A percentile compares a stretch with the other conserved stretches of the same genome.
These are phyloP conservation scores for Tromatobia lineatoria DNA, from an alignment of 2,888 invertebrate genomes.

Conservation along the genomic window DNA sequence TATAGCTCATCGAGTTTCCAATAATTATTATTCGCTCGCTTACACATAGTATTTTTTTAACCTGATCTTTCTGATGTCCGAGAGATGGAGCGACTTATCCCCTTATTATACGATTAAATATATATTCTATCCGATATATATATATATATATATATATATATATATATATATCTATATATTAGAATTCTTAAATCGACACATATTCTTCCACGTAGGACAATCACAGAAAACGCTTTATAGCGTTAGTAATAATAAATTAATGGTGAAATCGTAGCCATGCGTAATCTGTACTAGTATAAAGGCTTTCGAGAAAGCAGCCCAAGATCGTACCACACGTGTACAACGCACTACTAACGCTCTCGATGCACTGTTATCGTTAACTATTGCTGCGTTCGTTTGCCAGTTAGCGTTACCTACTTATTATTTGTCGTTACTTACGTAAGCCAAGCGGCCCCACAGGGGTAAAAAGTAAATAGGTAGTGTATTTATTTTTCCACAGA, in stretches of 20 bases:
- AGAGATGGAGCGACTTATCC: too few relatives aligned
- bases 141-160: too few relatives aligned
- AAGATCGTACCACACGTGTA: slow-evolving; percentile 19
- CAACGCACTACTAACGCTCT: slow-evolving; percentile 2
- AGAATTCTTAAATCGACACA: too few relatives aligned
- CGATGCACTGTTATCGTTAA: slow-evolving; percentile 33
- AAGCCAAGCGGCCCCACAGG: slow-evolving; percentile 25
- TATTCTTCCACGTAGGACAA: background rate
- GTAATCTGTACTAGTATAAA: background rate
- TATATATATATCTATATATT: too few relatives aligned
- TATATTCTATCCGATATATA: too few relatives aligned
- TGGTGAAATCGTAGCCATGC: background rate
- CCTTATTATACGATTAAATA: too few relatives aligned
- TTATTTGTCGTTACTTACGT: slow-evolving; percentile 43
- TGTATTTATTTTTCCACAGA: slow-evolving; percentile 83
- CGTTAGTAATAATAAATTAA: background rate
- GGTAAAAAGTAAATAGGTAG: slow-evolving; percentile 70
- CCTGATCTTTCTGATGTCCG: too few relatives aligned
- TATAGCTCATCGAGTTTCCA: too few relatives aligned
- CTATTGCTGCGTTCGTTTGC: background rate
- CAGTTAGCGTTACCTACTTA: slow-evolving; percentile 46
- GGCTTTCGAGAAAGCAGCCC: slow-evolving; percentile 15
- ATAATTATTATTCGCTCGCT: too few relatives aligned
- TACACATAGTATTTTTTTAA: too few relatives aligned
- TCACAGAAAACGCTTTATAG: background rate